Base-by-base conservation (phyloP, 2,113 vertebrate genomes). In the Perccottus glenii region DNA sequence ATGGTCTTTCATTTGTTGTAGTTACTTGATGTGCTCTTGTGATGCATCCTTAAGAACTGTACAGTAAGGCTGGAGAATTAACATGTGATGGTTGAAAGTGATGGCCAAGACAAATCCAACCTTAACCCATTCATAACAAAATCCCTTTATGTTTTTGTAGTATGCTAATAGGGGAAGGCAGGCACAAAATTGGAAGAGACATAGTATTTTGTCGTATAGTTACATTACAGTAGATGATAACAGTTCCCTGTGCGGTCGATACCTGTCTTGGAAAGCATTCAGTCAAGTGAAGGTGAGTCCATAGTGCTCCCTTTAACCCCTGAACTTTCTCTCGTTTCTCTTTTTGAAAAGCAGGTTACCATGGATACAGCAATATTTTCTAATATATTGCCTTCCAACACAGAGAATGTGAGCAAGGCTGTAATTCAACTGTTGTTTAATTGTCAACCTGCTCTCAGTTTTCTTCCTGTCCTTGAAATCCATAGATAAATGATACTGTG, bases 281-380 rank as follows among this genome's bases (percentile, higher is more conserved):
- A 49, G 60, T 73, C 69, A 57, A 80, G 78, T 75, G 84, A 82
- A 79, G 83, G 83, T 86, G 78, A 87, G 78, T 80, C 74, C 56
- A 49, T 67, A 19, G 65, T 4, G 1, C 58, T 75, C 70, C 55
- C 49, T 32, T 57, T 67, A n/a, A 43, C 68, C 77, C 45, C 60
- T 71, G 75, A 40, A 72, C 83, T 75, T 75, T 67, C 43, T 59
- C 69, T 68, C 47, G 19, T 60, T 70, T 59, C 10, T 77, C 70
- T 78, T 71, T 57, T 73, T 65, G 77, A 87, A 87, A 84, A 83
- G 76, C 82, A 73, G 44, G 87, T 91, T 90, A 64, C 85, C 81
- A 88, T 90, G 86, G 88, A 80, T 83, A 91, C 90, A 35, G 51
- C 74, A 78, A 75, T 86, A 77, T 27, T 84, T 70, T 80, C 79